Base-by-base conservation (phyloP, 2,797 vertebrate species). In the Girardinus metallicus region DNA sequence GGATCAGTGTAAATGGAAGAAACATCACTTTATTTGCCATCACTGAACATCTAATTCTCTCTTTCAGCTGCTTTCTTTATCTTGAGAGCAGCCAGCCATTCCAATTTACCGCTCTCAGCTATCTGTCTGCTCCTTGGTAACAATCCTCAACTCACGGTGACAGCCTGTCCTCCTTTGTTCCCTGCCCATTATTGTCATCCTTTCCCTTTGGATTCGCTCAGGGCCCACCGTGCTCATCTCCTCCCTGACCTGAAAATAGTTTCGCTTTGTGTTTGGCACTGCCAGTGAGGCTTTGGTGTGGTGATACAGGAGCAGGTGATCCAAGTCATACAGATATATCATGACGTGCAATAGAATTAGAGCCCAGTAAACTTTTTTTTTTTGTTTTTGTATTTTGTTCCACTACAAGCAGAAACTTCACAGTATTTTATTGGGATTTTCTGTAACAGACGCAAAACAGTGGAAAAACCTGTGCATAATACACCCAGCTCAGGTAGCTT, bases 191-290 rank as follows among this genome's bases (percentile, higher is more conserved):
- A 74, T 78, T 81, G 46, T 86, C 83, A 76, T 75, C n/a, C 75
- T 31, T 51, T 74, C 47, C 29, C 73, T 75, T 72, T 78, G 39
- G 51, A 75, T 81, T 77, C 78, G 76, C 75, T 81, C 78, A 71
- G 34, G 26, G 47, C 3, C 34, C 15, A 46, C 57, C 46, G 72
- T 78, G 78, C 84, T 82, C 83, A 83, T 87, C 77, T 89, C 78
- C 78, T 41, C 51, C 47, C 82, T 86, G 82, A 86, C 81, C 82
- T 86, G 80, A 89, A 92, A 92, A 92, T 72, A 76, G 82, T 87
- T 86, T 90, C 62, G 64, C 80, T 43, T 73, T 31, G 70, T 60
- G 55, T 76, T 77, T 79, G 75, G 77, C 53, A 76, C 81, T 55
- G 81, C 77, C 53, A 83, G 34, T 77, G 70, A 82, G 55, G 73